A percentile compares a stretch with the other conserved stretches of the same genome.
phyloP scores from a whole-genome alignment of 2,113 vertebrate genomes.

The Beaufortia kweichowensis region DNA sequence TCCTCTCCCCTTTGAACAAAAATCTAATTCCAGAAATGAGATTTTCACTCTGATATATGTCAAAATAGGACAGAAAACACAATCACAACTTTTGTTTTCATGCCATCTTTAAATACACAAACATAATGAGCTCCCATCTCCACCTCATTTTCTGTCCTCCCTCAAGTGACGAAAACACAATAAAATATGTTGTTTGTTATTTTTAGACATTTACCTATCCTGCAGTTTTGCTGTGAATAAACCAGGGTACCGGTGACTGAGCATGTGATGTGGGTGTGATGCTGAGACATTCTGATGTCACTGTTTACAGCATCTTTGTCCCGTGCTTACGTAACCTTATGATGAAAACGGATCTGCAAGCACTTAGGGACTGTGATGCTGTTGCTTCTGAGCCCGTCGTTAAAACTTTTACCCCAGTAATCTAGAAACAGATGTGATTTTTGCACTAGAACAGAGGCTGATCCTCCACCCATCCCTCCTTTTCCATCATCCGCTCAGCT shows the following conservation, averaged over 20 bases:
- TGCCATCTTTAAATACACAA: too few species aligned
- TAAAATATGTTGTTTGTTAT: not conserved
- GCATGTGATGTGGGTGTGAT: conserved; percentile 1
- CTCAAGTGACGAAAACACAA: too few species aligned
- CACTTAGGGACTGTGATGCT: conserved; percentile 31
- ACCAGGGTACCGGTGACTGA: not conserved
- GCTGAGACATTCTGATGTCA: conserved; percentile 24
- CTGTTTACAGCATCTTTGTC: not conserved
- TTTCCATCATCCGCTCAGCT: conserved; percentile 7
- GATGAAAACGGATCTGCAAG: not conserved
- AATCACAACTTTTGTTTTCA: too few species aligned
- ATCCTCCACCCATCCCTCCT: conserved; percentile 10
- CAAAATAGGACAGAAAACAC: too few species aligned
- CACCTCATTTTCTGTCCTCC: too few species aligned
- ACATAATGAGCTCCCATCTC: too few species aligned
- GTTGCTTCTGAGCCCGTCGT: conserved; percentile 36
- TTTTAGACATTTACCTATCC: conserved; percentile 1
- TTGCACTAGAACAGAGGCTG: conserved; percentile 1
- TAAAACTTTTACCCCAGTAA: conserved; percentile 44
- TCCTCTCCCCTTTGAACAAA: too few species aligned
- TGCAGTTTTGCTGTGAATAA: not conserved
- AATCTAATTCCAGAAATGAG: too few species aligned
- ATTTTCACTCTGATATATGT: too few species aligned
- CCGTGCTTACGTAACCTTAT: not conserved
- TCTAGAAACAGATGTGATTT: conserved; percentile 45